phyloP scores from a whole-genome alignment of 2,888 invertebrate species.

The Lepeophtheirus nordmannii region DNA sequence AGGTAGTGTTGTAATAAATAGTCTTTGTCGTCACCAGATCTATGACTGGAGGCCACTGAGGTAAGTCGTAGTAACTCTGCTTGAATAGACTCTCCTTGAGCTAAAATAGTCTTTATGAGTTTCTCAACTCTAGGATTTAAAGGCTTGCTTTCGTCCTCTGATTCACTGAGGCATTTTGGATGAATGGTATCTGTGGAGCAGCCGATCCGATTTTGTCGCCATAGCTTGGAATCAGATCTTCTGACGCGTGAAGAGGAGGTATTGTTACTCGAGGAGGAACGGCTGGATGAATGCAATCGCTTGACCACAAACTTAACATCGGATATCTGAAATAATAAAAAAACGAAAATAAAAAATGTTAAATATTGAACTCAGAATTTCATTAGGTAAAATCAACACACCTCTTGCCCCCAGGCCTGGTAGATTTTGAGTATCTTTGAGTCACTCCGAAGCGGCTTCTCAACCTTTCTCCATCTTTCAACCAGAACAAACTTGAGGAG shows the following conservation, averaged over 20 bases:
- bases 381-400: neutral
- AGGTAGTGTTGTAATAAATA: neutral
- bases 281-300: neutral
- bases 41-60: neutral
- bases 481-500: slow-evolving; percentile 18
- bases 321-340: neutral
- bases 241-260: neutral
- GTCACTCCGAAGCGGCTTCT: slow-evolving; percentile 5
- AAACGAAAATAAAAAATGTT: neutral
- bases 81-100: slow-evolving; percentile 45
- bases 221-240: neutral
- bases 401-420: slow-evolving; percentile 16
- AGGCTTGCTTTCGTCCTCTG: neutral
- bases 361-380: too few species aligned
- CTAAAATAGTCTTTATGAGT: slow-evolving; percentile 42
- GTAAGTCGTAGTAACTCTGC: slow-evolving; percentile 37
- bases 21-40: neutral
- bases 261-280: neutral
- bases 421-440: slow-evolving; percentile 17
- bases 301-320: neutral
- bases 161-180: neutral
- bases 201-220: neutral
- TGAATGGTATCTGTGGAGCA: neutral
- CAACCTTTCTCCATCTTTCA: slow-evolving; percentile 14
- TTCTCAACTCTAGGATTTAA: slow-evolving; percentile 34